Conservation (phyloP, 2,888 invertebrate species). For the Balanococcus diminutus region DNA sequence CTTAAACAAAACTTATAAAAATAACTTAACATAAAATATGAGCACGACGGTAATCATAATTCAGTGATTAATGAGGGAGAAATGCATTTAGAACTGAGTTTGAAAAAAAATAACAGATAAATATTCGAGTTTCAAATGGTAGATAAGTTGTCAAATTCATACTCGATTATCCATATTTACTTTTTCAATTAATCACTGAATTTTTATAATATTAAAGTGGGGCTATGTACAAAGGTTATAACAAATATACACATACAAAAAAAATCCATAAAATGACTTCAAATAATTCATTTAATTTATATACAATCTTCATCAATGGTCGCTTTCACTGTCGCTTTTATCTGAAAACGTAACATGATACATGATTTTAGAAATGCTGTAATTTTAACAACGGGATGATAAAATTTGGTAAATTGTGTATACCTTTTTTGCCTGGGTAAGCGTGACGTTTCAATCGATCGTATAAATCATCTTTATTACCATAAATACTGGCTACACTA, state of each 20-base stretch:
- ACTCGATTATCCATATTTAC: not conserved
- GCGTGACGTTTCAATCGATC: conserved; percentile 94
- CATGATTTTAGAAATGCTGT: conserved; percentile 53
- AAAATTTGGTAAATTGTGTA: not conserved
- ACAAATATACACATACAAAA: conserved; percentile 29
- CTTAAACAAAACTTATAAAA: not conserved
- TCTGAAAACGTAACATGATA: conserved; percentile 67
- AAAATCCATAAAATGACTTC: conserved; percentile 16
- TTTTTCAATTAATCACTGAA: conserved; percentile 19
- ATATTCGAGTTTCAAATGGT: not conserved
- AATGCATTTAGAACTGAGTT: not conserved
- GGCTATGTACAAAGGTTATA: conserved; percentile 8
- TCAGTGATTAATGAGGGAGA: not conserved
- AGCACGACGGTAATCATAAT: not conserved
- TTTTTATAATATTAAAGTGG: not conserved
- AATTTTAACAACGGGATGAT: not conserved
- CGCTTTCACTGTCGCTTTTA: conserved; percentile 93
- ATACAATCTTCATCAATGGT: conserved; percentile 60
- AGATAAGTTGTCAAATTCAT: not conserved
- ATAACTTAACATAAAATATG: conserved; percentile 8
- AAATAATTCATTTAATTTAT: not conserved
- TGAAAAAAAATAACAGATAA: not conserved
- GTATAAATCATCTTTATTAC: conserved; percentile 93
- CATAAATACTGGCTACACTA: conserved; percentile 86
- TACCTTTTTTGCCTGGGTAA: conserved; percentile 94